A percentile compares a stretch with the other conserved stretches of the same genome.
phyloP scores from a whole-genome alignment of 35 echinoderm and acorn worm species.

The Strongylocentrotus purpuratus region DNA sequence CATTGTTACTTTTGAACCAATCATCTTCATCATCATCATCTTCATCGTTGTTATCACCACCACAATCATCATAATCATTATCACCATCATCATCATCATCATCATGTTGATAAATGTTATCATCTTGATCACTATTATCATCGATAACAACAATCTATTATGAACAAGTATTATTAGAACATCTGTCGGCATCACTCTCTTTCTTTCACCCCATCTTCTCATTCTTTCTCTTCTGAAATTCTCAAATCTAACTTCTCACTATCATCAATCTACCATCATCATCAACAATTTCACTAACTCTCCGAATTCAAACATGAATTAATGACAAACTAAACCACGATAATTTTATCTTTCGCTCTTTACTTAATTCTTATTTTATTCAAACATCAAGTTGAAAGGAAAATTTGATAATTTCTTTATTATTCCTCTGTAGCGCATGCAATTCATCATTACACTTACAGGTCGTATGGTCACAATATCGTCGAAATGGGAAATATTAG shows the following conservation, averaged over 20 bases:
- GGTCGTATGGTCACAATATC: not conserved
- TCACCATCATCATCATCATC: no score
- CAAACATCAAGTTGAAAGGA: not conserved
- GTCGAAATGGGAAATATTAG: not conserved
- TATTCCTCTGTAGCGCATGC: slow-evolving; percentile 1
- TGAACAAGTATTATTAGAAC: no score
- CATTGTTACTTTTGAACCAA: no score
- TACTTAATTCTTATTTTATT: not conserved
- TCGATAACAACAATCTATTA: no score
- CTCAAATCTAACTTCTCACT: not conserved
- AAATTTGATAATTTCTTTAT: not conserved
- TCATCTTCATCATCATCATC: not conserved
- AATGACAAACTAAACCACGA: not conserved
- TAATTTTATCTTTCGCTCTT: not conserved
- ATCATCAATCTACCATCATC: not conserved
- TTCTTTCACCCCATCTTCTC: not conserved
- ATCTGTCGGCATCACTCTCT: no score
- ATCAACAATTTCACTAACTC: not conserved
- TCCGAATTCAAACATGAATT: not conserved
- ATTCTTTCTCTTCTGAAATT: not conserved
- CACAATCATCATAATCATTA: no score
- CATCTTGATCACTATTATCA: no score
- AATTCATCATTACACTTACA: not conserved
- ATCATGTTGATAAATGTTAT: no score
- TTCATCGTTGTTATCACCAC: not conserved